Evolutionary conservation across 2,888 invertebrate genomes (phyloP).

Genomic region (Merodon equestris): DNA sequence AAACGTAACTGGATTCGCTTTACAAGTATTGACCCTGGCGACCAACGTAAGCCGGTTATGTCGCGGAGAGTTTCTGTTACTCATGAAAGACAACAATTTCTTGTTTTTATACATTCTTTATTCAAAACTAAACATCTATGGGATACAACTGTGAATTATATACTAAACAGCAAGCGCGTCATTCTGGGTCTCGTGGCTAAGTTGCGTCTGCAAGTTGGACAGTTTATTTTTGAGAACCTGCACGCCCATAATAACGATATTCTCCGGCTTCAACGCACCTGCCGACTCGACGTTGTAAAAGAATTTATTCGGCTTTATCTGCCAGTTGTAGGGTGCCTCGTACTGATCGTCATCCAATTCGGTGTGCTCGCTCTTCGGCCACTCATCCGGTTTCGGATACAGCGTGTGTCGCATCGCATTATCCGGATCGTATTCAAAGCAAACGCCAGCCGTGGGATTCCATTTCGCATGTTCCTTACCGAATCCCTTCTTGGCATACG

Average conservation of each 20-base stretch:
- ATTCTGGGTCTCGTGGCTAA: slow-evolving; percentile 91
- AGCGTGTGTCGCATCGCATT: slow-evolving; percentile 97
- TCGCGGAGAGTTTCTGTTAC: no score
- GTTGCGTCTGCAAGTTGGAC: slow-evolving; percentile 94
- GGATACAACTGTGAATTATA: background rate
- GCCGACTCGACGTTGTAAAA: slow-evolving; percentile 98
- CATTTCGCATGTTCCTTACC: slow-evolving; percentile 99
- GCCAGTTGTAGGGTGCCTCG: slow-evolving; percentile 96
- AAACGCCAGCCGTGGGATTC: slow-evolving; percentile 99
- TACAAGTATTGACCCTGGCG: no score
- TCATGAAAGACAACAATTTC: no score
- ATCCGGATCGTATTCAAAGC: slow-evolving; percentile 99
- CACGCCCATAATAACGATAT: slow-evolving; percentile 97
- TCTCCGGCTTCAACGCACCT: slow-evolving; percentile 96
- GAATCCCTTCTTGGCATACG: slow-evolving; percentile 95
- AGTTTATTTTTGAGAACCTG: slow-evolving; percentile 96
- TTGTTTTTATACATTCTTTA: no score
- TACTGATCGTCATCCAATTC: slow-evolving; percentile 95
- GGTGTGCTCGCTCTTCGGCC: slow-evolving; percentile 99
- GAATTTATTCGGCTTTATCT: slow-evolving; percentile 97
- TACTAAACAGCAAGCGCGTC: slow-evolving; percentile 85
- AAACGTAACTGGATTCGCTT: no score
- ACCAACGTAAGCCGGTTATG: no score
- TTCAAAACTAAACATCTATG: no score
- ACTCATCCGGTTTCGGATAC: slow-evolving; percentile 97